phyloP scores from a whole-genome alignment of 2,888 invertebrate genomes.

The Cryptus armator region DNA sequence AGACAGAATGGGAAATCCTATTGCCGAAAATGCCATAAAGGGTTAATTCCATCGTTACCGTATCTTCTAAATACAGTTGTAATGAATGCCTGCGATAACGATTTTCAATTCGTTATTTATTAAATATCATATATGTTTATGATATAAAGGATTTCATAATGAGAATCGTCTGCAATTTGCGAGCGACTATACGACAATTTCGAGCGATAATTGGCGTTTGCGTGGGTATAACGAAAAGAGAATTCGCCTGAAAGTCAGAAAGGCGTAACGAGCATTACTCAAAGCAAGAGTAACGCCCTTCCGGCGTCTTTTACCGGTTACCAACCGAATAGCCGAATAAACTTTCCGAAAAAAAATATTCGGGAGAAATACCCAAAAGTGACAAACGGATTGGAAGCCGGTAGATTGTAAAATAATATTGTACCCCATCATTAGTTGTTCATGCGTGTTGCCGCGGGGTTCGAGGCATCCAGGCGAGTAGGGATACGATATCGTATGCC shows the following conservation, averaged over 20 bases:
- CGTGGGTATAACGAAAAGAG: neutral
- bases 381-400: neutral
- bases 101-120: too few relatives aligned
- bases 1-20: too few relatives aligned
- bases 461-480: neutral
- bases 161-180: too few relatives aligned
- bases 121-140: too few relatives aligned
- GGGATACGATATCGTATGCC: slow-evolving; percentile 44
- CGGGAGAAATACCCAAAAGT: neutral
- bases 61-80: too few relatives aligned
- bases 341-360: neutral
- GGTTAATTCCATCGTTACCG: too few relatives aligned
- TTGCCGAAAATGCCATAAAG: too few relatives aligned
- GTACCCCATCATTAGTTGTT: neutral
- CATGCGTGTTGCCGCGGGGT: slow-evolving; percentile 5
- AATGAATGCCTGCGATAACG: too few relatives aligned
- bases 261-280: neutral
- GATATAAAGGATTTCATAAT: too few relatives aligned
- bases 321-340: neutral
- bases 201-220: neutral
- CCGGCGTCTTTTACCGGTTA: neutral
- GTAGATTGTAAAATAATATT: slow-evolving; percentile 31
- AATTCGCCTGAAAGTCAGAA: neutral
- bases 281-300: neutral
- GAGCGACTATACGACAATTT: neutral